Conservation (phyloP, 2,797 vertebrate species). For the Fringilla coelebs region DNA sequence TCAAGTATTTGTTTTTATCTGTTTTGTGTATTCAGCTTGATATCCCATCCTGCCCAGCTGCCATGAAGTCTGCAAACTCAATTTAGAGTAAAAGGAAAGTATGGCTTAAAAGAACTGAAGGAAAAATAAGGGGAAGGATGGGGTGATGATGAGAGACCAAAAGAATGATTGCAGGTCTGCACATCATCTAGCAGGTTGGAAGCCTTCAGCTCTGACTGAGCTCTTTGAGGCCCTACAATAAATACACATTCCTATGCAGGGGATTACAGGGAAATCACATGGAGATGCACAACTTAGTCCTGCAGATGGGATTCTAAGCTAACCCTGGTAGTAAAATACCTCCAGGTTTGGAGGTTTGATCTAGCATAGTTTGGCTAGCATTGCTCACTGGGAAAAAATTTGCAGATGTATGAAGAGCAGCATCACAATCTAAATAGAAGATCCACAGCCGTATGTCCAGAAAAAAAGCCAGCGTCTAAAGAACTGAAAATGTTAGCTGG, state of each 20-base stretch:
- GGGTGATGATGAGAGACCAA: background rate
- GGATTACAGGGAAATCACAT: background rate
- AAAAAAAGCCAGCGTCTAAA: background rate
- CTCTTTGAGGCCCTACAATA: background rate
- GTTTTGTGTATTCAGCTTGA: background rate
- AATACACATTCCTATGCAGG: background rate
- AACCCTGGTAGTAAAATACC: background rate
- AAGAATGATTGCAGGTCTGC: background rate
- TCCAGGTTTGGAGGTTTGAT: background rate
- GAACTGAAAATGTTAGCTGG: background rate
- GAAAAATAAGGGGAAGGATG: background rate
- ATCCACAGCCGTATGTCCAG: background rate
- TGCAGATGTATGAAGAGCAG: background rate
- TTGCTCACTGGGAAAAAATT: background rate
- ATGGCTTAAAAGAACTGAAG: background rate
- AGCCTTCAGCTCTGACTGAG: background rate
- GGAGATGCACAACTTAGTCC: background rate
- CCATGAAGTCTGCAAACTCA: background rate
- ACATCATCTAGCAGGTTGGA: background rate
- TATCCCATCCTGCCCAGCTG: background rate
- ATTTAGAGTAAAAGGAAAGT: background rate
- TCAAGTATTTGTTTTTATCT: background rate
- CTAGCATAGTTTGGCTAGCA: background rate
- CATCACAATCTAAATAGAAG: background rate
- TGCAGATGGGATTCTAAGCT: background rate